A percentile compares a stretch with the other conserved stretches of the same genome.
Evolutionary conservation across 2,888 invertebrate genomes (phyloP).

Genomic region (Marasmarcha lunaedactyla): DNA sequence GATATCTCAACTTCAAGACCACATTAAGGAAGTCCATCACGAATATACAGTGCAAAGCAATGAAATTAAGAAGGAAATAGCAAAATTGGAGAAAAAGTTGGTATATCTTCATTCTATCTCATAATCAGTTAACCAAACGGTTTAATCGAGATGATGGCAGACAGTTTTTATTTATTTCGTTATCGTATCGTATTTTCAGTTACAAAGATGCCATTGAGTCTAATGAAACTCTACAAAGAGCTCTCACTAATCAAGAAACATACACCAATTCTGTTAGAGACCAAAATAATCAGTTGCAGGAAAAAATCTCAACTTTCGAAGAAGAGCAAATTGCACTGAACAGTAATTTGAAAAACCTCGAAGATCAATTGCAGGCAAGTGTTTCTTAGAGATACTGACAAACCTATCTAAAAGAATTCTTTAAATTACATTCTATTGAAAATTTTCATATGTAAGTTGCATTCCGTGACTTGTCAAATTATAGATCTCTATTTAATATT

Average conservation of each 20-base stretch:
- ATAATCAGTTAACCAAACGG: no score
- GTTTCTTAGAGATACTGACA: no score
- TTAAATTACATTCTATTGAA: no score
- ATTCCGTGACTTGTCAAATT: no score
- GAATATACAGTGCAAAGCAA: slow-evolving; percentile 21
- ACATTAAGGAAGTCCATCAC: slow-evolving; percentile 23
- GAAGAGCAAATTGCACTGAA: slow-evolving; percentile 13
- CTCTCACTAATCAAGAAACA: slow-evolving; percentile 24
- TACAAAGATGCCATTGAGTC: slow-evolving; percentile 21
- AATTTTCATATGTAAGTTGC: no score
- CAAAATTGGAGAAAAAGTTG: slow-evolving; percentile 26
- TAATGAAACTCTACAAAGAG: slow-evolving; percentile 23
- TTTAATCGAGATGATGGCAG: no score
- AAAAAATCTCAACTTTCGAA: slow-evolving; percentile 21
- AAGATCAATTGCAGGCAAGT: slow-evolving; percentile 7
- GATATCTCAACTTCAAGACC: slow-evolving; percentile 19
- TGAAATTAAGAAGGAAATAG: slow-evolving; percentile 20
- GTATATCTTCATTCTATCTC: no score
- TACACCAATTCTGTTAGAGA: slow-evolving; percentile 22
- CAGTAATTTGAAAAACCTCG: slow-evolving; percentile 12
- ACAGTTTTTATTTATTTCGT: no score
- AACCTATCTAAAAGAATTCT: no score
- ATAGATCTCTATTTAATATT: no score
- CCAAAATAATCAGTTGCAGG: slow-evolving; percentile 22
- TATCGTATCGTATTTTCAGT: no score